phyloP scores from a whole-genome alignment of 2,888 invertebrate genomes.

The Yponomeuta evonymella region DNA sequence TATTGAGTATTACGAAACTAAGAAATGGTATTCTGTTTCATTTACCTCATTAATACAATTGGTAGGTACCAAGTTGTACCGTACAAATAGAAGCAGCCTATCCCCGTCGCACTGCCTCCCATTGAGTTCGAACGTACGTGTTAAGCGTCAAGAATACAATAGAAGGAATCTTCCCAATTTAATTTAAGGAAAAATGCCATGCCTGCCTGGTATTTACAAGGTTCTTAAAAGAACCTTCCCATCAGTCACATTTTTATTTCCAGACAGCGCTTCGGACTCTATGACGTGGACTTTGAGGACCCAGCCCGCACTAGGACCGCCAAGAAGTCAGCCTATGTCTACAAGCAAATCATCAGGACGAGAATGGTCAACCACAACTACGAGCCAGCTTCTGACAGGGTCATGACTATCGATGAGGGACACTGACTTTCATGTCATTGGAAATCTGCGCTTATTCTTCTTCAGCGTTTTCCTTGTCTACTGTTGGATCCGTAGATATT shows the following conservation, averaged over 20 bases:
- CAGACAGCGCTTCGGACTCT: slow-evolving; percentile 22
- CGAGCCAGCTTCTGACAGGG: slow-evolving; percentile 24
- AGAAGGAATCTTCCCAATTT: too few relatives aligned
- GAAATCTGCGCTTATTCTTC: neutral
- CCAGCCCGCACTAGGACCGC: slow-evolving; percentile 20
- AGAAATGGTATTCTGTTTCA: too few relatives aligned
- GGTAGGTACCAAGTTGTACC: too few relatives aligned
- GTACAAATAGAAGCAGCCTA: too few relatives aligned
- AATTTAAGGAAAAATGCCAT: neutral
- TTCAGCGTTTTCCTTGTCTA: too few relatives aligned
- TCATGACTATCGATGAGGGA: slow-evolving; percentile 29
- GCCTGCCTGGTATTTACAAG: neutral
- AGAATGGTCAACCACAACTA: slow-evolving; percentile 25
- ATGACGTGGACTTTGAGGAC: slow-evolving; percentile 21
- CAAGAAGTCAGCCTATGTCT: slow-evolving; percentile 21
- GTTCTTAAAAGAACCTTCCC: neutral
- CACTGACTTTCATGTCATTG: neutral
- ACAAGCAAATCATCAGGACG: slow-evolving; percentile 18
- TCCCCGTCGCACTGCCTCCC: too few relatives aligned
- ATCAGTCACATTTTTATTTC: neutral
- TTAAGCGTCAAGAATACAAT: too few relatives aligned
- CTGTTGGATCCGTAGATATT: too few relatives aligned
- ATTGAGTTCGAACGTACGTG: too few relatives aligned
- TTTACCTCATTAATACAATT: too few relatives aligned
- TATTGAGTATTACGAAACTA: too few relatives aligned